Base-by-base conservation (phyloP, 2,113 vertebrate genomes). In the Lycocorax pyrrhopterus region DNA sequence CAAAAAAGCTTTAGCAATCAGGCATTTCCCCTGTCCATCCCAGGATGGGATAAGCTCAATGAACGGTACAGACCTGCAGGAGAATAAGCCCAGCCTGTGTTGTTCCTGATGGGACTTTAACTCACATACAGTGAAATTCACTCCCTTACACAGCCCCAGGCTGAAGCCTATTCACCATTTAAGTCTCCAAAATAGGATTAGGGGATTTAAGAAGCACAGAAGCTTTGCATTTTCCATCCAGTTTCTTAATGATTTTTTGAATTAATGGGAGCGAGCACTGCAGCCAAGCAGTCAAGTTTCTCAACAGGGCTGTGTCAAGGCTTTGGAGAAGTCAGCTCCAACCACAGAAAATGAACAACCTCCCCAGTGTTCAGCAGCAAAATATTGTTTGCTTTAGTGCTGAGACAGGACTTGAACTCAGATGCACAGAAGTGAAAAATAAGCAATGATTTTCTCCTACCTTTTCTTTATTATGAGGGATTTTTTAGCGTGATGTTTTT, bases 131-230 rank as follows among this genome's bases (percentile, higher is more conserved):
- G 27, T 16, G n/a, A 49, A 74, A 88, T 80, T 51, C 92, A 43
- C 21, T n/a, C 37, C 53, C 56, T 62, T 41, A 43, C 25, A 63
- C 58, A 74, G 10, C 63, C 47, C 43, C 72, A 60, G 55, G 32
- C 46, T 60, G 46, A 85, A 79, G 71, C 60, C 60, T 81, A 20
- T 12, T 67, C 67, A 88, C 62, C 68, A 71, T 41, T 74, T 74
- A 69, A 89, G 9, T 51, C 59, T 49, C 35, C 66, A 27, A 87
- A 95, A 91, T 25, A 67, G 89, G 78, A 96, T 96, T 91, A 92
- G 37, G 7, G n/a, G 55, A 77, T 91, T 91, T 66, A 90, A 75
- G 92, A 17, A 83, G 51, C 33, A 47, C 51, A 67, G 81, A 32
- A 85, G 78, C 76, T 86, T 93, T 90, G 32, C 59, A 27, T 88